phyloP scores from a whole-genome alignment of 2,113 vertebrate species.

The Furnarius figulus region DNA sequence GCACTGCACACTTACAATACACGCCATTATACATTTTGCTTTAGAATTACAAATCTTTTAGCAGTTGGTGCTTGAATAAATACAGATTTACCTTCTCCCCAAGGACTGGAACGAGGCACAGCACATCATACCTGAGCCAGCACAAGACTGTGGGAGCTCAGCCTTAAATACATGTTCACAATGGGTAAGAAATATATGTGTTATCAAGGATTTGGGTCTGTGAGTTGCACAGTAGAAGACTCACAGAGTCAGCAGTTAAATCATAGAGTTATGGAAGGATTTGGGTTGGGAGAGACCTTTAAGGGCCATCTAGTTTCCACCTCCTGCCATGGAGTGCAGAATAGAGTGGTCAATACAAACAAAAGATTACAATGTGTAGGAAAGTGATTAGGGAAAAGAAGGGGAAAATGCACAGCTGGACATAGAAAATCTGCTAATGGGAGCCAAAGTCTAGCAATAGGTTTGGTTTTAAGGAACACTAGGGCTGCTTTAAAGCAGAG shows the following conservation, averaged over 20 bases:
- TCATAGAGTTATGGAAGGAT: neutral
- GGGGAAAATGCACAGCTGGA: neutral
- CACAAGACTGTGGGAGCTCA: neutral
- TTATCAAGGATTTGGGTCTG: neutral
- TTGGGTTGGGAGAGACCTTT: neutral
- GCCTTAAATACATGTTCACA: neutral
- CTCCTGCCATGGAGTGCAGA: neutral
- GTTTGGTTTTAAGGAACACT: neutral
- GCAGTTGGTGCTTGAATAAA: neutral
- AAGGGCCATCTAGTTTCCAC: neutral
- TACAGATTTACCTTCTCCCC: neutral
- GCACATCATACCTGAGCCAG: neutral
- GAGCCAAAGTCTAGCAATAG: neutral
- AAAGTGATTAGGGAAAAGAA: neutral
- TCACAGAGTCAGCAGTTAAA: neutral
- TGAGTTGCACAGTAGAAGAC: fast-evolving
- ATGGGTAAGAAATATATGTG: neutral
- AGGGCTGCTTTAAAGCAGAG: neutral
- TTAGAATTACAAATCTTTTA: neutral
- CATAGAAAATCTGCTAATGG: neutral
- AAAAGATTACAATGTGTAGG: neutral
- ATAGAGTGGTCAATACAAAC: neutral
- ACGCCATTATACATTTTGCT: neutral
- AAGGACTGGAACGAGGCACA: neutral
- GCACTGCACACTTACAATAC: neutral